Conservation (phyloP, 1,140 invertebrate species). For the Camponotus pennsylvanicus region DNA sequence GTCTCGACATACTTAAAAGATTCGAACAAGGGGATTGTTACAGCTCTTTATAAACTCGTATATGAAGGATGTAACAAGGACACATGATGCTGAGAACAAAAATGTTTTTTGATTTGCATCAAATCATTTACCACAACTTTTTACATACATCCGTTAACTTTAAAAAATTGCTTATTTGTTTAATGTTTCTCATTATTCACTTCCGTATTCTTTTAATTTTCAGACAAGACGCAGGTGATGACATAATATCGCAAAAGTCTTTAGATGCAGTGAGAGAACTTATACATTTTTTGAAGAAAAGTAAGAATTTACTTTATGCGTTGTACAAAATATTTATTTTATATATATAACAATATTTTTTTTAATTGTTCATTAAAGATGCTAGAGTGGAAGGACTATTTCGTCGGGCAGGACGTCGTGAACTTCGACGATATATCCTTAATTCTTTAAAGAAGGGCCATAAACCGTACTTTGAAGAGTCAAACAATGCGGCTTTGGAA, state of each 20-base stretch:
- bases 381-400: conserved; percentile 78
- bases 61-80: conserved; percentile 27
- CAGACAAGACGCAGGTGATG: conserved; percentile 72
- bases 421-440: conserved; percentile 72
- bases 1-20: conserved; percentile 60
- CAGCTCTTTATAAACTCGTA: conserved; percentile 62
- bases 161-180: conserved; percentile 32
- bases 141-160: conserved; percentile 45
- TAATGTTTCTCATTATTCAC: conserved; percentile 21
- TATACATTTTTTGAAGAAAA: conserved; percentile 75
- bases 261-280: conserved; percentile 75
- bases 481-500: conserved; percentile 72
- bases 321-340: not conserved
- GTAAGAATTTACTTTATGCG: conserved; percentile 66
- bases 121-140: conserved; percentile 13
- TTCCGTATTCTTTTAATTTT: conserved; percentile 18
- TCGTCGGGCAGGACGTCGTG: conserved; percentile 71
- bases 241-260: conserved; percentile 79
- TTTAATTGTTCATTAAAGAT: conserved; percentile 66
- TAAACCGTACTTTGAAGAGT: conserved; percentile 70
- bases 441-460: conserved; percentile 76
- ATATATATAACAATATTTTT: not conserved
- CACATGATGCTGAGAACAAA: not conserved
- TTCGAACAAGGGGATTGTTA: not conserved
- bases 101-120: not conserved